phyloP scores from a whole-genome alignment of 2,113 vertebrate genomes.

The Hoplias malabaricus region DNA sequence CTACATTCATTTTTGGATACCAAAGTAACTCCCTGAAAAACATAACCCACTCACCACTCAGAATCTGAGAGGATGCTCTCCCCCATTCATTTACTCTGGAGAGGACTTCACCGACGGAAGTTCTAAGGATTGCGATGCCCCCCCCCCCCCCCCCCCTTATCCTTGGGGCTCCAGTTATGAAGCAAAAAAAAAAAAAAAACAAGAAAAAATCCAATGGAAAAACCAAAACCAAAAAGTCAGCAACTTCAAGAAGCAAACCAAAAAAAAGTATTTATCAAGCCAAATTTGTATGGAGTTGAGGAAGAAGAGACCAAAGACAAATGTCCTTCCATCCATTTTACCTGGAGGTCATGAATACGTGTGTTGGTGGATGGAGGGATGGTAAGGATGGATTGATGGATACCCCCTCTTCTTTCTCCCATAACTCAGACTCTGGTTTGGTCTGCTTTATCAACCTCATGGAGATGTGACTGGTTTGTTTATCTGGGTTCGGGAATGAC shows the following conservation, averaged over 20 bases:
- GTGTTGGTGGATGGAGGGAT: conserved; percentile 52
- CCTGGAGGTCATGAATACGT: conserved; percentile 44
- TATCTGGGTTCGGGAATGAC: conserved; percentile 10
- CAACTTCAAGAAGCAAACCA: conserved; percentile 80
- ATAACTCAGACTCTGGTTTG: conserved; percentile 72
- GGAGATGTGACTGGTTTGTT: conserved; percentile 51
- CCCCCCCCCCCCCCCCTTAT: too few relatives aligned
- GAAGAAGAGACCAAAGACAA: conserved; percentile 58
- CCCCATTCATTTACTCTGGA: conserved; percentile 31
- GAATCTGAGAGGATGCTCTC: not conserved
- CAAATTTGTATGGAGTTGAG: conserved; percentile 77
- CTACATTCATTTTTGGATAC: conserved; percentile 45
- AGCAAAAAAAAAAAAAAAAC: conserved; percentile 64
- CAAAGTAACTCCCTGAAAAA: conserved; percentile 50
- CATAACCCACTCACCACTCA: not conserved
- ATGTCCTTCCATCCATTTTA: conserved; percentile 38
- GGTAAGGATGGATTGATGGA: conserved; percentile 50
- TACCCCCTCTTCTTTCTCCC: conserved; percentile 58
- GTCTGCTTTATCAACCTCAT: conserved; percentile 80
- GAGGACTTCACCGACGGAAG: conserved; percentile 35
- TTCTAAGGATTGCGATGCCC: conserved; percentile 52
- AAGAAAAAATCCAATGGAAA: conserved; percentile 44
- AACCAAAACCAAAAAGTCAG: conserved; percentile 52
- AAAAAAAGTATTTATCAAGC: conserved; percentile 77
- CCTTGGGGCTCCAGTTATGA: conserved; percentile 51